Conservation (phyloP, 2,888 invertebrate genomes). For the Thyatira batis region DNA sequence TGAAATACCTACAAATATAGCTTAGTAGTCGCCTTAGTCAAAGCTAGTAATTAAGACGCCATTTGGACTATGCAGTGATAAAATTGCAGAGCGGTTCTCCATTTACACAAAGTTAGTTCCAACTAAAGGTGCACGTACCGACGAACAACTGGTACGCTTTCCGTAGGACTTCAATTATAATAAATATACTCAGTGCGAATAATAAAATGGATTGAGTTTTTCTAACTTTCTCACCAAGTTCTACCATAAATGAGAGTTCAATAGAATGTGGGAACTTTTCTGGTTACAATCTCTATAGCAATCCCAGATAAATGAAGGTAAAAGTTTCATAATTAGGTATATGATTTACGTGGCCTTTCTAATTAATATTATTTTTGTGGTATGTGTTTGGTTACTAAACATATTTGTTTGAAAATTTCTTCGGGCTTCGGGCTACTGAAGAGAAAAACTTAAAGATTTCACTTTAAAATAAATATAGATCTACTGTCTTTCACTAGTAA, state of each 20-base stretch:
- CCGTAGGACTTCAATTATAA: constrained; percentile 2
- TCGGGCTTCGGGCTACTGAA: neutral
- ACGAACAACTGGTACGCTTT: neutral
- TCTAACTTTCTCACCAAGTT: neutral
- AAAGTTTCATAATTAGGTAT: constrained; percentile 10
- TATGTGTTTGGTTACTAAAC: neutral
- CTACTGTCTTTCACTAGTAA: no score
- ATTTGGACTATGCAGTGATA: constrained; percentile 5
- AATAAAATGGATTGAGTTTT: neutral
- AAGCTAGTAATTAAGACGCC: constrained; percentile 6
- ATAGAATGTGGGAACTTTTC: constrained; percentile 1
- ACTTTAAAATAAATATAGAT: no score
- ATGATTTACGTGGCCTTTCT: neutral
- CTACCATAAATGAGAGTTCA: constrained; percentile 2
- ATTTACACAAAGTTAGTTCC: constrained; percentile 6
- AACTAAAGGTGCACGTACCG: constrained; percentile 3
- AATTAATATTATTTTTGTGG: constrained; percentile 1
- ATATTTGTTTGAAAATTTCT: no score
- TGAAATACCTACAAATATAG: neutral
- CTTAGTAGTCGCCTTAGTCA: neutral
- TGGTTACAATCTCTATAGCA: neutral
- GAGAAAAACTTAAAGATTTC: no score
- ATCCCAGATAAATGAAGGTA: constrained; percentile 6
- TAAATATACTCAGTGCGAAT: constrained; percentile 1
- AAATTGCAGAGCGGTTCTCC: constrained; percentile 5